phyloP scores from a whole-genome alignment of 2,888 invertebrate species.

The Willowsia nigromaculata region DNA sequence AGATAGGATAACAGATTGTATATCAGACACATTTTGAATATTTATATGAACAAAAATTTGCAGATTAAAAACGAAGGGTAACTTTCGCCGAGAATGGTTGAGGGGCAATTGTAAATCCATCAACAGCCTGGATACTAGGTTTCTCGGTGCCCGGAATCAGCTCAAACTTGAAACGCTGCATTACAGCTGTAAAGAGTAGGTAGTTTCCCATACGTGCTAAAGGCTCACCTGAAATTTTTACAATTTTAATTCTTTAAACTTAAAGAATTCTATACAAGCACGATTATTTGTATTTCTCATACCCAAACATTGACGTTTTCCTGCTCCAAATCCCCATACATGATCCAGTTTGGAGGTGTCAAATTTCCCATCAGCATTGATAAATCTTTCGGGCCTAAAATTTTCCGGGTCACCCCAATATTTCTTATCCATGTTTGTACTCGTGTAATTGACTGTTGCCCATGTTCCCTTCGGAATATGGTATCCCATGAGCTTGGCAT shows the following conservation, averaged over 20 bases:
- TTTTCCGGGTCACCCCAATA: conserved; percentile 78
- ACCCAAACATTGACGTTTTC: conserved; percentile 75
- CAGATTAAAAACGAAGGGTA: conserved; percentile 42
- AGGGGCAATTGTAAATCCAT: conserved; percentile 73
- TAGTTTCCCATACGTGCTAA: conserved; percentile 73
- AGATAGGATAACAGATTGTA: no score
- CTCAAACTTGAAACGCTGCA: conserved; percentile 74
- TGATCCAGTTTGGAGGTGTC: conserved; percentile 73
- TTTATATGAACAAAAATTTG: no score
- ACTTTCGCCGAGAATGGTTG: conserved; percentile 73
- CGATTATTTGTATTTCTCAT: no score
- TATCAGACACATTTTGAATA: no score
- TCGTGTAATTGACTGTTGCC: conserved; percentile 74
- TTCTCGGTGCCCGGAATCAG: conserved; percentile 27
- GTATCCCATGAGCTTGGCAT: conserved; percentile 83
- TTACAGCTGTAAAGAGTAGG: conserved; percentile 68
- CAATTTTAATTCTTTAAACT: no score
- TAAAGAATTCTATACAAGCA: no score
- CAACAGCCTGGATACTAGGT: conserved; percentile 51
- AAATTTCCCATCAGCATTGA: conserved; percentile 75
- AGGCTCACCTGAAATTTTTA: conserved; percentile 66
- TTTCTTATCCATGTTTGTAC: conserved; percentile 77
- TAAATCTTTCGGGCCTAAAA: conserved; percentile 78
- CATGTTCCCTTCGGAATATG: conserved; percentile 81
- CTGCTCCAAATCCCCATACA: conserved; percentile 78